phyloP scores from a whole-genome alignment of 2,888 invertebrate species.

The Troides helena region DNA sequence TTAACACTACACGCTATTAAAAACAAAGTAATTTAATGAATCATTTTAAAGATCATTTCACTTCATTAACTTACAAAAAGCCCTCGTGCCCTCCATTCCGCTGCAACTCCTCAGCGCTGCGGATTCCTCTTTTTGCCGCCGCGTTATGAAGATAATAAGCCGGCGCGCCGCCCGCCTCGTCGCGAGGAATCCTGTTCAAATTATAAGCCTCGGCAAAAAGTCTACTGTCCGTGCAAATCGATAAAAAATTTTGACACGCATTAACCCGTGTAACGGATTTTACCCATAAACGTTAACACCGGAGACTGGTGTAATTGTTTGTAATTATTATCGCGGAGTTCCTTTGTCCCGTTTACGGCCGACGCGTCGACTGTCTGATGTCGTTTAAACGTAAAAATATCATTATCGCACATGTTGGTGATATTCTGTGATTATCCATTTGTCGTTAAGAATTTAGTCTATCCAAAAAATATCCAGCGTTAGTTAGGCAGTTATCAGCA shows the following conservation, averaged over 20 bases:
- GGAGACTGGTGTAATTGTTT: conserved; percentile 21
- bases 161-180: conserved; percentile 22
- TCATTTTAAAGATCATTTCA: conserved; percentile 27
- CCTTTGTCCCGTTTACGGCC: not conserved
- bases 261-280: conserved; percentile 24
- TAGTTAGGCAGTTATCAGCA: too few relatives aligned
- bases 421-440: too few relatives aligned
- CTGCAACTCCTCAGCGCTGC: conserved; percentile 5
- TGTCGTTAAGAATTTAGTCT: too few relatives aligned
- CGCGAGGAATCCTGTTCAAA: conserved; percentile 21
- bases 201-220: conserved; percentile 19
- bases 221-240: conserved; percentile 10
- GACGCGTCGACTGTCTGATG: not conserved
- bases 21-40: conserved; percentile 16
- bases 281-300: conserved; percentile 26
- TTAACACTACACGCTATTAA: not conserved
- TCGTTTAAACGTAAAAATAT: not conserved
- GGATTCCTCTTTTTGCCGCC: conserved; percentile 20
- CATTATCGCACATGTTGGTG: not conserved
- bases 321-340: conserved; percentile 16
- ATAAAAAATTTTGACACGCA: conserved; percentile 23
- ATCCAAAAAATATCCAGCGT: too few relatives aligned
- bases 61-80: conserved; percentile 26
- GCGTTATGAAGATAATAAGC: conserved; percentile 30
- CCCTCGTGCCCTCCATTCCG: conserved; percentile 9